Conservation (phyloP, 2,113 vertebrate species). For the Caracal caracal region DNA sequence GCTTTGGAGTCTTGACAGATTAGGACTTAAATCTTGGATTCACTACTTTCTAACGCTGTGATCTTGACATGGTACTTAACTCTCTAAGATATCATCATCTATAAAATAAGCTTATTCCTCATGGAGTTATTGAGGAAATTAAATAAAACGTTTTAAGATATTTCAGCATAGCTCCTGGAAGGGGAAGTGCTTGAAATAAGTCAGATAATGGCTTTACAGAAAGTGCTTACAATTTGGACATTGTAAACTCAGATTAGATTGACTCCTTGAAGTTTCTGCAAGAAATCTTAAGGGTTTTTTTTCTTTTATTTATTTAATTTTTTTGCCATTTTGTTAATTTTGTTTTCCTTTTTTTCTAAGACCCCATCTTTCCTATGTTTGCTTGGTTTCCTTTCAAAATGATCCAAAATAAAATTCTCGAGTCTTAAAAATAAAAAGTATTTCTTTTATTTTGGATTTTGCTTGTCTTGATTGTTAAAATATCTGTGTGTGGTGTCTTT, state of each 20-base stretch:
- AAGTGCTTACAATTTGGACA: neutral
- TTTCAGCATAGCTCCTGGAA: neutral
- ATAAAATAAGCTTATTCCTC: neutral
- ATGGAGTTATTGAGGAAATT: neutral
- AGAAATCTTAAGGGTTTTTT: neutral
- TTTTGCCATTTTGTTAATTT: conserved; percentile 1
- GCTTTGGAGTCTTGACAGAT: neutral
- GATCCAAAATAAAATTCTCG: conserved; percentile 33
- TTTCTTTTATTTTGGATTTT: conserved; percentile 45
- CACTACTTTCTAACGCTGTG: neutral
- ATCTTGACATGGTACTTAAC: neutral
- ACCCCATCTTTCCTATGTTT: neutral
- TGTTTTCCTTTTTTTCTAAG: conserved; percentile 20
- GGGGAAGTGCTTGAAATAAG: neutral
- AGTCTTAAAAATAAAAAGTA: conserved; percentile 9
- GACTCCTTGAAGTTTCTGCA: neutral
- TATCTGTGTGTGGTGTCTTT: neutral
- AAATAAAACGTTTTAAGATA: neutral
- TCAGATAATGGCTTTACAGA: neutral
- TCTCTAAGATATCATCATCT: neutral
- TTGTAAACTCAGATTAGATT: neutral
- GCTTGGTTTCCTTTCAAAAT: conserved; percentile 6
- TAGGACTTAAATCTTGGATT: neutral
- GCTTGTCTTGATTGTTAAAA: conserved; percentile 14
- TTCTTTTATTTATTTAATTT: too few species aligned